phyloP scores from a whole-genome alignment of 92 coral and sea anemone genomes.

The Diadumene lineata region DNA sequence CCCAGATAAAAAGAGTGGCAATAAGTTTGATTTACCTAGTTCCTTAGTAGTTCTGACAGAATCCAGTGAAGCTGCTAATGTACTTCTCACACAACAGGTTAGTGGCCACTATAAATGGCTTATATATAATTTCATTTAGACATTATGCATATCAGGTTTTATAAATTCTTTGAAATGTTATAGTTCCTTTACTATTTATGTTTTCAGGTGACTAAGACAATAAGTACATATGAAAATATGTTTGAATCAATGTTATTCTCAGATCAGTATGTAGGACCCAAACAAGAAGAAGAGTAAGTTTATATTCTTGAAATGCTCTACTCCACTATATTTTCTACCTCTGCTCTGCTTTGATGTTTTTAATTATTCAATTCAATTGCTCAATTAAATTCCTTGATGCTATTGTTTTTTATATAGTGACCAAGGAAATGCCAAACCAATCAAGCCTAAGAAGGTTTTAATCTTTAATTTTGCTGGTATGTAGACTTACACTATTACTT shows the following conservation, averaged over 20 bases:
- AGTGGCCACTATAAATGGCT: neutral
- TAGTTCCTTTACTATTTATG: neutral
- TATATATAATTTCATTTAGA: neutral
- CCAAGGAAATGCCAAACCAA: conserved; percentile 74
- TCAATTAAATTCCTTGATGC: neutral
- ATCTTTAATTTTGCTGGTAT: conserved; percentile 91
- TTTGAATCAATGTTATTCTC: conserved; percentile 93
- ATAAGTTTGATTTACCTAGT: conserved; percentile 83
- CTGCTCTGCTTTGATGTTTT: no score
- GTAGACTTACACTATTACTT: neutral
- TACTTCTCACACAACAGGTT: conserved; percentile 82
- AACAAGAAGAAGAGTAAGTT: conserved; percentile 96
- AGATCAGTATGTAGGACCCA: conserved; percentile 98
- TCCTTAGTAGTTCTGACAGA: conserved; percentile 75
- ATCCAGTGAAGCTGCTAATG: conserved; percentile 75
- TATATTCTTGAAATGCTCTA: no score
- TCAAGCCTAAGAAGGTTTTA: conserved; percentile 91
- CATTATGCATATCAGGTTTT: no score
- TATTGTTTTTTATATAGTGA: conserved; percentile 34
- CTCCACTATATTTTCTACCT: no score
- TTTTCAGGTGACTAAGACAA: conserved; percentile 73
- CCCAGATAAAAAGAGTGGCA: conserved; percentile 89
- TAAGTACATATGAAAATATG: conserved; percentile 78
- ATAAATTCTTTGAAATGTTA: neutral
- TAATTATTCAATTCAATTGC: no score